phyloP scores from a whole-genome alignment of 2,113 vertebrate genomes.

The Nematolebias whitei region DNA sequence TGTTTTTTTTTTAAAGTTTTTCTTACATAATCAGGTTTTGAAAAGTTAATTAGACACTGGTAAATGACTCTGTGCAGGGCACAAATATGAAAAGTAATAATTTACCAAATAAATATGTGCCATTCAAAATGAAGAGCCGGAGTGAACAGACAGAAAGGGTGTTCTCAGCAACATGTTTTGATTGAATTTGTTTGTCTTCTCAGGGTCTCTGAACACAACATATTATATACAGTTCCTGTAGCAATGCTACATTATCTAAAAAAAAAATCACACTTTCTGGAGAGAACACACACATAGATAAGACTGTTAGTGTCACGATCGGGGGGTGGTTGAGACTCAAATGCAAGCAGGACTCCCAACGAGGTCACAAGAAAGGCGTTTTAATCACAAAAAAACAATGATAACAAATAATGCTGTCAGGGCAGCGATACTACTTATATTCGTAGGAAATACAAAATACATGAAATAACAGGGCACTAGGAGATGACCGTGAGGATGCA shows the following conservation, averaged over 20 bases:
- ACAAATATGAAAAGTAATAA: constrained; percentile 1
- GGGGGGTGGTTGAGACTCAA: too few species aligned
- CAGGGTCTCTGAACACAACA: constrained; percentile 24
- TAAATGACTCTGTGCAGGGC: constrained; percentile 38
- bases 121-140: constrained; percentile 22
- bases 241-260: constrained; percentile 49
- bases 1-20: neutral
- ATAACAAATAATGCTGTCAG: too few species aligned
- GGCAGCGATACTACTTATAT: too few species aligned
- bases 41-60: constrained; percentile 42
- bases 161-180: neutral
- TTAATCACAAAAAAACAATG: too few species aligned
- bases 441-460: too few species aligned
- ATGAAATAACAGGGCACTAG: too few species aligned
- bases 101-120: constrained; percentile 34
- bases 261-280: constrained; percentile 34
- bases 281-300: constrained; percentile 45
- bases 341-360: too few species aligned
- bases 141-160: constrained; percentile 11
- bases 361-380: too few species aligned
- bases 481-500: too few species aligned
- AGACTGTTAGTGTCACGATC: too few species aligned
- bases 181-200: constrained; percentile 34
- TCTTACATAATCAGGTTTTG: neutral
- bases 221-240: constrained; percentile 40